These are phyloP conservation scores for Spinibarbus caldwelli DNA, from an alignment of 2,797 vertebrate genomes.

Conservation along the genomic window DNA sequence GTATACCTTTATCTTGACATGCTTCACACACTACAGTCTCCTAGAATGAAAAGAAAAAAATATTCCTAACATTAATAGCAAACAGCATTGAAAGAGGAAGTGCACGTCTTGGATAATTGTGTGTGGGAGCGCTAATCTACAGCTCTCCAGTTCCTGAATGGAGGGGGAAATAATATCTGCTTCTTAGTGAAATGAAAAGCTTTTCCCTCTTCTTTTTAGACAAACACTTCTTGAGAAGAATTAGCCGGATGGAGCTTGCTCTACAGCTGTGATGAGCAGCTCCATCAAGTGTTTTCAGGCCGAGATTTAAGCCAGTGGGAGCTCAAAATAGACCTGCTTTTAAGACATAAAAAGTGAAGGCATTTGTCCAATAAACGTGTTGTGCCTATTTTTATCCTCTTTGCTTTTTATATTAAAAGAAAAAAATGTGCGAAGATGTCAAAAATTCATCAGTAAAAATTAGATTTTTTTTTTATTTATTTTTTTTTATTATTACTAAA, in stretches of 20 bases:
- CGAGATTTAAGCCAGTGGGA: conserved; percentile 21
- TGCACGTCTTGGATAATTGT: conserved; percentile 53
- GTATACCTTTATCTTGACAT: not conserved
- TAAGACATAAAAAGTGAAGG: conserved; percentile 31
- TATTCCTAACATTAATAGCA: conserved; percentile 3
- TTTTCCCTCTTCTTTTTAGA: conserved; percentile 21
- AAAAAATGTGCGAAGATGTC: not conserved
- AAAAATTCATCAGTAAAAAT: not conserved
- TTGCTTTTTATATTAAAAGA: conserved; percentile 2
- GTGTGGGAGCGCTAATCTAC: conserved; percentile 56
- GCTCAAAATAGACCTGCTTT: conserved; percentile 52
- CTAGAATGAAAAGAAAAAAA: conserved; percentile 1
- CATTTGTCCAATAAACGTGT: conserved; percentile 39
- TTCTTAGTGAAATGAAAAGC: conserved; percentile 44
- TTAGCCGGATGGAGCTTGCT: conserved; percentile 39
- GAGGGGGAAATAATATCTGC: conserved; percentile 38
- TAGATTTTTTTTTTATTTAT: too few relatives aligned
- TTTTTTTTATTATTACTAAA: not conserved
- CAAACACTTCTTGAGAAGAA: conserved; percentile 50
- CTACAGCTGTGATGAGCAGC: conserved; percentile 9
- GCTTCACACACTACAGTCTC: not conserved
- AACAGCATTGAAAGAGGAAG: conserved; percentile 56
- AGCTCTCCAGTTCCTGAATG: conserved; percentile 37
- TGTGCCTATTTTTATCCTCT: not conserved
- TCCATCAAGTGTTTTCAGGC: conserved; percentile 33